Base-by-base conservation (phyloP, 2,888 invertebrate species). In the Dioctria rufipes region DNA sequence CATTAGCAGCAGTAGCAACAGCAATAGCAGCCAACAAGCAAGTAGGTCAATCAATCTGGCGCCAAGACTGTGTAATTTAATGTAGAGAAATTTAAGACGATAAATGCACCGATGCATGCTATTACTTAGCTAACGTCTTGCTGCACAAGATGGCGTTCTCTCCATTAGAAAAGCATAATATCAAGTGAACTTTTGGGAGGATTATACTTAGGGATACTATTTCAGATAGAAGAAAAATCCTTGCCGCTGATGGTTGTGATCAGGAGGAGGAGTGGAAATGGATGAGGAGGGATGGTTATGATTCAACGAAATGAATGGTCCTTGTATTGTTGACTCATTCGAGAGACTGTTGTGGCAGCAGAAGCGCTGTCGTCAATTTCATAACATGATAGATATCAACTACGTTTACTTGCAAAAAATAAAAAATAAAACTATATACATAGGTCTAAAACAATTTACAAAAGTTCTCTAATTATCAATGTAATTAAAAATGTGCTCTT, bases 41-140 rank as follows among this genome's bases (percentile, higher is more conserved):
- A 61, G 25, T 75, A 61, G 75, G 75, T 75, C 75, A 75, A 60
- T 75, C 75, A 58, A 60, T 61, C 60, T 61, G 75, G 75, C 75
- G 75, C 75, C 75, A 60, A 75, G 75, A 25, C 46, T 39, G 43
- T 60, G 61, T 39, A 60, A 25, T 25, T 25, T 25, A 25, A 39
- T 25, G 25, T 49, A 25, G 46, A 61, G 61, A 60, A 75, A 60
- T 75, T 8, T 25, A 75, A 75, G 75, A 75, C 61, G 13, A 75
- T 75, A 75, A 43, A 61, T 75, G 75, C 75, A 60, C 75, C 11
- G 9, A 75, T 39, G 43, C 75, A 75, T 75, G 75, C 75, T 75
- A 75, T 75, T 58, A 61, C 61, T 75, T 75, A 60, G 73, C 54
- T 25, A 40, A 25, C 25, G 25, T 25, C 25, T 46, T 46, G 46